Evolutionary conservation across 1,140 invertebrate species (phyloP).

Genomic region (Archegozetes longisetosus): DNA sequence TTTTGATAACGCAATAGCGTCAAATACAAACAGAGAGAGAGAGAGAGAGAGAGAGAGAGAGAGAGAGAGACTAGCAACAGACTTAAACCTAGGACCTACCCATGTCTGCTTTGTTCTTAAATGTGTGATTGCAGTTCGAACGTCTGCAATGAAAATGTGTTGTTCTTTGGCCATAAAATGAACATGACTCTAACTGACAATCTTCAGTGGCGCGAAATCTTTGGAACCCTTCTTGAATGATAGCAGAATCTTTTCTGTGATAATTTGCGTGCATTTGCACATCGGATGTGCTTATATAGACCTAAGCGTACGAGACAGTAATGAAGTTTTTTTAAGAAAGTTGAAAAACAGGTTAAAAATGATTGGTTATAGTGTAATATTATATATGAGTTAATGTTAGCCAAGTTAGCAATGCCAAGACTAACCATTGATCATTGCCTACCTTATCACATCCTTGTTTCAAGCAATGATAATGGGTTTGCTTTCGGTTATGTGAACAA

Average conservation of each 20-base stretch:
- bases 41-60: slow-evolving; percentile 2
- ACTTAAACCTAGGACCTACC: no score
- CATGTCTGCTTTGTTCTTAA: slow-evolving; percentile 99
- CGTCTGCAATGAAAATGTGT: slow-evolving; percentile 94
- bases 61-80: not conserved
- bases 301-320: slow-evolving; percentile 25
- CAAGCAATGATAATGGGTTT: slow-evolving; percentile 96
- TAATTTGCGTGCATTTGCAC: slow-evolving; percentile 99
- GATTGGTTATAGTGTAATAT: not conserved
- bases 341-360: not conserved
- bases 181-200: slow-evolving; percentile 66
- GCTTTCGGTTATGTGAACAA: slow-evolving; percentile 86
- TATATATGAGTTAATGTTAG: no score
- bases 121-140: slow-evolving; percentile 76
- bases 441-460: slow-evolving; percentile 35
- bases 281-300: slow-evolving; percentile 95
- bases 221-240: slow-evolving; percentile 91
- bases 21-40: not conserved
- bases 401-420: no score
- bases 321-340: not conserved
- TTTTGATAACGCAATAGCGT: no score
- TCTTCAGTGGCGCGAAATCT: slow-evolving; percentile 78
- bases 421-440: not conserved
- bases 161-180: slow-evolving; percentile 83
- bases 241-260: slow-evolving; percentile 90